Evolutionary conservation across 2,888 invertebrate genomes (phyloP), one percentile per base, ranked within the genome.

Genomic region (Synanthedon andrenaeformis): DNA sequence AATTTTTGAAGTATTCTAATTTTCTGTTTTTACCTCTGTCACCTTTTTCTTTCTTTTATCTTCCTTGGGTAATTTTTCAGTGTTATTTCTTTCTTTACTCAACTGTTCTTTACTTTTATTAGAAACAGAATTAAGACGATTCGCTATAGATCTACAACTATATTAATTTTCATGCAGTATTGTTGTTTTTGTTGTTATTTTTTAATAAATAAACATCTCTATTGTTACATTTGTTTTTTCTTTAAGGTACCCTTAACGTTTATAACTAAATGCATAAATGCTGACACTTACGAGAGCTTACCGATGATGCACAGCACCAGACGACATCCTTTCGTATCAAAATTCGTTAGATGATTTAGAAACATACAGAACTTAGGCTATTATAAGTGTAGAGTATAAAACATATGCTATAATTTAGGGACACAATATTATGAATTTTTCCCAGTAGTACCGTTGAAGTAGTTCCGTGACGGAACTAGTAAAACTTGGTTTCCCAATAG

Each of bases 41-140:
- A 42, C 42, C 28, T 53, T 49, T 53, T 52, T 49, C 54, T 59
- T 49, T 54, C 51, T 49, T 19, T 28, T 51, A 41, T 51, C 17
- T 42, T 48, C 11, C 13, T 51, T 49, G 10, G 41, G 28, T 35
- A 19, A 12, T 51, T 23, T 42, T 11, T 10, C n/a, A 51, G 11
- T 12, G 3, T 51, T 42, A 28, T 28, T 23, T 41, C n/a, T 41
- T 28, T 19, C 14, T 50, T 23, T 50, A 23, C 6, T 28, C 28
- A 23, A 41, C 4, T 8, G 23, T 42, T 42, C 4, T 12, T 10
- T 42, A 42, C 12, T 35, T 35, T 35, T 35, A 51, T n/a, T 17
- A n/a, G 5, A n/a, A 45, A 45, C 45, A 45, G 45, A 45, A 45
- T 8, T 45, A 3, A 35, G 13, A 45, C 8, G 45, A 12, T 45